Percentiles rank a stretch among this genome's conserved stretches.
These are phyloP conservation scores for Cheilosia grossa DNA, from an alignment of 2,888 invertebrate genomes.

Conservation along the genomic window DNA sequence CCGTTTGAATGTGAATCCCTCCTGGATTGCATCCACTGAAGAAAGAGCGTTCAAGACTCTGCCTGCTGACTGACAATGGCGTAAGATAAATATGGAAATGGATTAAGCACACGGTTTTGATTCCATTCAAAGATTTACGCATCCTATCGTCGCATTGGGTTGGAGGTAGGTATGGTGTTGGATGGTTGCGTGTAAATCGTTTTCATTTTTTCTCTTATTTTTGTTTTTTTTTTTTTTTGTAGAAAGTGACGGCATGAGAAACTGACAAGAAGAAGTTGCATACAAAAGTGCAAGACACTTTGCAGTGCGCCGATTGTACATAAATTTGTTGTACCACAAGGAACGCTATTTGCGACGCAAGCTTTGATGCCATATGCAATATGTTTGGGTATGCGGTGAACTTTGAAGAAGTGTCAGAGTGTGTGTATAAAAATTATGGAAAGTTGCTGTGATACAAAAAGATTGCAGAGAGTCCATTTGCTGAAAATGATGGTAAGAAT, in stretches of 20 bases:
- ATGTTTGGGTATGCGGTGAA: no score
- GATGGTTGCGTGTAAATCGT: constrained; percentile 56
- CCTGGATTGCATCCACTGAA: constrained; percentile 10
- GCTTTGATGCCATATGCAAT: no score
- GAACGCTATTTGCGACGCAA: no score
- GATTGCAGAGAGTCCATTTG: no score
- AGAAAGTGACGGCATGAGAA: constrained; percentile 52
- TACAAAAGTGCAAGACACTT: constrained; percentile 8
- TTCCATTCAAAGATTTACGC: constrained; percentile 70
- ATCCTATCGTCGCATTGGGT: constrained; percentile 38
- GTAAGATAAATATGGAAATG: constrained; percentile 73
- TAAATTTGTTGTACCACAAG: no score
- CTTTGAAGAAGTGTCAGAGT: no score
- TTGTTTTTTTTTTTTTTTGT: no score
- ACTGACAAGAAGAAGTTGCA: background rate
- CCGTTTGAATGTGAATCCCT: constrained; percentile 59
- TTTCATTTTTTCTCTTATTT: constrained; percentile 20
- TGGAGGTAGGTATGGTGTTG: background rate
- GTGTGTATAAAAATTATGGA: no score
- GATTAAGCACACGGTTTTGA: constrained; percentile 64
- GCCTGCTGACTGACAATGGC: constrained; percentile 57
- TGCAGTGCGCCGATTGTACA: background rate
- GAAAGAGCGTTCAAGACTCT: constrained; percentile 8
- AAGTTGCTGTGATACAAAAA: no score
- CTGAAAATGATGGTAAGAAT: no score